Percentiles rank a stretch among this genome's conserved stretches.
Conservation (phyloP, 2,888 invertebrate species). For the Chloromyia formosa region DNA sequence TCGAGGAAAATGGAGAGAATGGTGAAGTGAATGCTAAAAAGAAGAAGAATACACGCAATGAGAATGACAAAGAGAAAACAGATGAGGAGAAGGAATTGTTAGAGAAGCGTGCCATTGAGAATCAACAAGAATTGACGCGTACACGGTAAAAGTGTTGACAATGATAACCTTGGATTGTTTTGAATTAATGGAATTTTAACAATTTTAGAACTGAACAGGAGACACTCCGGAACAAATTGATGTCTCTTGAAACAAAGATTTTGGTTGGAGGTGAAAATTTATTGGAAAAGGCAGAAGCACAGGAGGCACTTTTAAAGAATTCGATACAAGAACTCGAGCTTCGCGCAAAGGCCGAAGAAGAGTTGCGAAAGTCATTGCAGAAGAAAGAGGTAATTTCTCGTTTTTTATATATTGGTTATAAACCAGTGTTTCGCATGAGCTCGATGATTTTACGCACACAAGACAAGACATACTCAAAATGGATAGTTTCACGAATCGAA, state of each 20-base stretch:
- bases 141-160: constrained; percentile 69
- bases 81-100: constrained; percentile 73
- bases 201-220: constrained; percentile 74
- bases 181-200: neutral
- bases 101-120: constrained; percentile 72
- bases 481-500: too few relatives aligned
- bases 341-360: constrained; percentile 80
- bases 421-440: too few relatives aligned
- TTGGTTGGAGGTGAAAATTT: constrained; percentile 98
- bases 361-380: constrained; percentile 81
- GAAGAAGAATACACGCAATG: constrained; percentile 57
- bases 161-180: constrained; percentile 5
- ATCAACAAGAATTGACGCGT: constrained; percentile 78
- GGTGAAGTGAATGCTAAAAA: constrained; percentile 67
- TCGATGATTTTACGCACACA: too few relatives aligned
- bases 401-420: too few relatives aligned
- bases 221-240: constrained; percentile 83
- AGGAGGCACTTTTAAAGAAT: constrained; percentile 87
- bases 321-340: constrained; percentile 84
- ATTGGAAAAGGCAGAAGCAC: constrained; percentile 94
- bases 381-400: constrained; percentile 76
- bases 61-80: constrained; percentile 61
- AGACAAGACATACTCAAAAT: too few relatives aligned
- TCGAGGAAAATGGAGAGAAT: constrained; percentile 67
- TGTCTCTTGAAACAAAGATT: constrained; percentile 92